phyloP scores from a whole-genome alignment of 2,797 vertebrate species.

The Pangasius macronema region DNA sequence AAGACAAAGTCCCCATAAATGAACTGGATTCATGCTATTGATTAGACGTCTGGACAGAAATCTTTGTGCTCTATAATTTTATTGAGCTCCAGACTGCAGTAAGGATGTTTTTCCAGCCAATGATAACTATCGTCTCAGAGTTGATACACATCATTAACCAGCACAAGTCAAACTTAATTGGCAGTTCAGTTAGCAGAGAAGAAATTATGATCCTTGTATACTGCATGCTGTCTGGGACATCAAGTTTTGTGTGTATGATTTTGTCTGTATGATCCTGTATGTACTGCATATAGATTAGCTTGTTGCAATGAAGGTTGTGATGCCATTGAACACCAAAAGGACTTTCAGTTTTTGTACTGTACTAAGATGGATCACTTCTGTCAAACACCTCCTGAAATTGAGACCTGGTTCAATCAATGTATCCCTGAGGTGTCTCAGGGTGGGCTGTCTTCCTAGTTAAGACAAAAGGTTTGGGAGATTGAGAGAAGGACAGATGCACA shows the following conservation, averaged over 20 bases:
- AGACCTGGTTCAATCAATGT: conserved; percentile 16
- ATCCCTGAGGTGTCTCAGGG: not conserved
- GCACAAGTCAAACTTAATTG: conserved; percentile 29
- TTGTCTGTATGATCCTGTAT: not conserved
- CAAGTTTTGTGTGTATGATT: not conserved
- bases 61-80: conserved; percentile 18
- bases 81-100: not conserved
- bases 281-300: not conserved
- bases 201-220: conserved; percentile 23
- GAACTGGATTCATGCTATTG: conserved; percentile 3
- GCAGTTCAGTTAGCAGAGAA: conserved; percentile 47
- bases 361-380: conserved; percentile 24
- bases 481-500: conserved; percentile 42
- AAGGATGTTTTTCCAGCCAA: not conserved
- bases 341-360: not conserved
- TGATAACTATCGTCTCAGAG: not conserved
- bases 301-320: not conserved
- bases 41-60: conserved; percentile 30
- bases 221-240: conserved; percentile 25
- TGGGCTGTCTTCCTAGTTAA: not conserved
- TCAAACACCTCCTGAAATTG: conserved; percentile 21
- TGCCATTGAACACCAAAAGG: not conserved
- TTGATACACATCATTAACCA: conserved; percentile 20
- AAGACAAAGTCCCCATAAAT: not conserved
- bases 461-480: not conserved